Conservation (phyloP, 2,888 invertebrate genomes). For the Pseudolycoriella hygida region DNA sequence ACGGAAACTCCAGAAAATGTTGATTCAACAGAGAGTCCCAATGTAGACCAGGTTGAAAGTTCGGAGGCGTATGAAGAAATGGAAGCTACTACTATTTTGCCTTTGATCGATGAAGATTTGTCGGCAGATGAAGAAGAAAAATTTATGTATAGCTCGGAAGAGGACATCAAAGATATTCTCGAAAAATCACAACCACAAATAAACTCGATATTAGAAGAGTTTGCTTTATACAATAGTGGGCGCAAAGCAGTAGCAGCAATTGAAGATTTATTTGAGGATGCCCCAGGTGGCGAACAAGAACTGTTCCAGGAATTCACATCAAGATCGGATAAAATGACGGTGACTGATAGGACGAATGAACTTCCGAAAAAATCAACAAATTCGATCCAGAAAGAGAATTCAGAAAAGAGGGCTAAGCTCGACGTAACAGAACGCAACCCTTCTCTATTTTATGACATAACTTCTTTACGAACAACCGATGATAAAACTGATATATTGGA, state of each 20-base stretch:
- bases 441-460: conserved; percentile 12
- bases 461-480: conserved; percentile 13
- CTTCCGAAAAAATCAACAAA: background rate
- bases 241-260: too few relatives aligned
- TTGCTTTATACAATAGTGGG: too few relatives aligned
- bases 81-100: too few relatives aligned
- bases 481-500: conserved; percentile 42
- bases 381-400: background rate
- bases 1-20: background rate
- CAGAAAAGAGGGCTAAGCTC: conserved; percentile 12
- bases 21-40: background rate
- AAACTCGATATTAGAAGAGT: too few relatives aligned
- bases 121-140: too few relatives aligned
- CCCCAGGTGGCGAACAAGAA: background rate
- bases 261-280: conserved; percentile 1
- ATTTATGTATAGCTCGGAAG: too few relatives aligned
- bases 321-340: background rate
- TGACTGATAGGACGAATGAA: background rate
- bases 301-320: background rate
- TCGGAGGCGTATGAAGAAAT: too few relatives aligned
- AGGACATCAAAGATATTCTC: too few relatives aligned
- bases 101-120: too few relatives aligned
- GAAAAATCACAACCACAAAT: too few relatives aligned
- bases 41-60: background rate
- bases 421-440: conserved; percentile 17